phyloP scores from a whole-genome alignment of 2,888 invertebrate genomes.

The Cephus spinipes region DNA sequence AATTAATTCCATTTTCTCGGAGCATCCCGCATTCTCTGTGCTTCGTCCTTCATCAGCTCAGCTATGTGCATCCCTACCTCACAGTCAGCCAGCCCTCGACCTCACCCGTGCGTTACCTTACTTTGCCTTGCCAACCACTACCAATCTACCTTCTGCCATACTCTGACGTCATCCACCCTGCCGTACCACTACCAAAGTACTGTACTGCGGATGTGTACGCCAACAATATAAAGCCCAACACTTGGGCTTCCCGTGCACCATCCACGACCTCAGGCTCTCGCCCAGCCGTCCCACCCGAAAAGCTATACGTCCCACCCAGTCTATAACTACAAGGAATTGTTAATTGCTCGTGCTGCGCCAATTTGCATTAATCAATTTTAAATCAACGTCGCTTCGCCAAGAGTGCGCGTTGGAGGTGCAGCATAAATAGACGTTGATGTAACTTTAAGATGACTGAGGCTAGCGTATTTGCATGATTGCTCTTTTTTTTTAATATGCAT shows the following conservation, averaged over 20 bases:
- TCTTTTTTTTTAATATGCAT: background rate
- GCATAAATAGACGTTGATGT: background rate
- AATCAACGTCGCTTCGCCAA: constrained; percentile 54
- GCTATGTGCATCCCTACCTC: constrained; percentile 41
- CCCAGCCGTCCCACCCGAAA: constrained; percentile 35
- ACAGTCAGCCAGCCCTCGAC: constrained; percentile 27
- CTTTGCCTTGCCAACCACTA: constrained; percentile 17
- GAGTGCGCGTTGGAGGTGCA: constrained; percentile 27
- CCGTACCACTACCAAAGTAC: background rate
- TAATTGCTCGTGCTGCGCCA: constrained; percentile 66
- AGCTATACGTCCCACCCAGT: constrained; percentile 53
- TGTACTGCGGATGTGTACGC: background rate
- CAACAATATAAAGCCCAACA: background rate
- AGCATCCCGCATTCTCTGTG: constrained; percentile 65
- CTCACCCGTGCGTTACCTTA: constrained; percentile 5
- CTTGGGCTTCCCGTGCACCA: background rate
- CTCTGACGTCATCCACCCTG: constrained; percentile 21
- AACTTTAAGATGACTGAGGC: background rate
- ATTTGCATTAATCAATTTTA: constrained; percentile 67
- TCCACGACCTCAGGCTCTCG: background rate
- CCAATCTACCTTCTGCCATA: background rate
- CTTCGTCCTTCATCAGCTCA: constrained; percentile 65
- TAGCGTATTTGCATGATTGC: background rate
- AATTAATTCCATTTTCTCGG: constrained; percentile 66
- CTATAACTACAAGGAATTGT: constrained; percentile 62